These are phyloP conservation scores for Gymnocheta viridis DNA, from an alignment of 2,888 invertebrate species.

Conservation along the genomic window DNA sequence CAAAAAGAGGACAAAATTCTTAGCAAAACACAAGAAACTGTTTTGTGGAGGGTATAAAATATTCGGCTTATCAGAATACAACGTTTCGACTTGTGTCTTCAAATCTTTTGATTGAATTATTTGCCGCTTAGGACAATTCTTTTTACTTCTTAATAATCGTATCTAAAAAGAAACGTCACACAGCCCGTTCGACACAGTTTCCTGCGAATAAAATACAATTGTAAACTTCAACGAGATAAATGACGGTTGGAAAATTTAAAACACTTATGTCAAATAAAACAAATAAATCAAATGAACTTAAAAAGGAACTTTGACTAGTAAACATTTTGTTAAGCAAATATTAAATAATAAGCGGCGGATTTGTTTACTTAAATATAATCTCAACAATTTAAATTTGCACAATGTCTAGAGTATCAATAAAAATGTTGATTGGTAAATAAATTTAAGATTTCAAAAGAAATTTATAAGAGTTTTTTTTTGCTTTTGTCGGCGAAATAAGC, in stretches of 20 bases:
- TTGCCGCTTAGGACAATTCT: neutral
- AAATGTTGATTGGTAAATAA: constrained; percentile 24
- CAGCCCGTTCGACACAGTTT: neutral
- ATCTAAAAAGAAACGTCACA: neutral
- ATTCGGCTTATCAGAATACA: neutral
- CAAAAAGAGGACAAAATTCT: too few relatives aligned
- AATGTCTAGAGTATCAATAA: constrained; percentile 42
- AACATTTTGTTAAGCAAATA: neutral
- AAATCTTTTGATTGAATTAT: neutral
- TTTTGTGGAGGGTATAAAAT: neutral
- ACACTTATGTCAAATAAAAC: neutral
- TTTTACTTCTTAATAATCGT: neutral
- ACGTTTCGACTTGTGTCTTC: neutral
- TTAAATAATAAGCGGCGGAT: neutral
- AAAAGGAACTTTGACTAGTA: neutral
- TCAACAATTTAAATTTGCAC: neutral
- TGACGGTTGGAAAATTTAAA: neutral
- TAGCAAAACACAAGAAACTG: neutral
- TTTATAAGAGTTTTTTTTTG: neutral
- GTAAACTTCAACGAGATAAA: neutral
- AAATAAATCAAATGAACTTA: neutral
- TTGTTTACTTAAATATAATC: neutral
- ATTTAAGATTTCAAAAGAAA: neutral
- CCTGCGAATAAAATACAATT: neutral
- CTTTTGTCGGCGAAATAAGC: constrained; percentile 4